These are phyloP conservation scores for Sarcophaga caerulescens DNA, from an alignment of 2,888 invertebrate genomes.

Conservation along the genomic window DNA sequence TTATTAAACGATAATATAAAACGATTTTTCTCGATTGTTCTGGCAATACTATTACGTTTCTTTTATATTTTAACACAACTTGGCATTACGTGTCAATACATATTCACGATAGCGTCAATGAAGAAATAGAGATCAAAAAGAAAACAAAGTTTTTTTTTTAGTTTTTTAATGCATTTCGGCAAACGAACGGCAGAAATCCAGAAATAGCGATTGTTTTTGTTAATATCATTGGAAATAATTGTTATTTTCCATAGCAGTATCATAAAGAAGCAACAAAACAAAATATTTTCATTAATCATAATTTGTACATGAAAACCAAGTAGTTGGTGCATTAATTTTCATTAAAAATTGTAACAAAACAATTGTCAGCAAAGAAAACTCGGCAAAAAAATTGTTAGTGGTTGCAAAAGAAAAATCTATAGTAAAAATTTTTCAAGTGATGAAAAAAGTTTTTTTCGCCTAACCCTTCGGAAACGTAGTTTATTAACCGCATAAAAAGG, in stretches of 20 bases:
- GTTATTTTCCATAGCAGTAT: background rate
- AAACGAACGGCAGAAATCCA: constrained; percentile 27
- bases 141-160: constrained; percentile 40
- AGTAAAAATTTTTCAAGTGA: constrained; percentile 28
- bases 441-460: constrained; percentile 22
- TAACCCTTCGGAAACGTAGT: constrained; percentile 26
- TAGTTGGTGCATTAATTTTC: background rate
- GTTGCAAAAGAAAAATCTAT: constrained; percentile 38
- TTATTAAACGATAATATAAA: too few species aligned
- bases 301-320: background rate
- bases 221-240: background rate
- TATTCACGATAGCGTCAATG: constrained; percentile 33
- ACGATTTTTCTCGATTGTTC: background rate
- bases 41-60: background rate
- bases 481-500: background rate
- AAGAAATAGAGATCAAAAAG: constrained; percentile 44
- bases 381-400: constrained; percentile 17
- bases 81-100: constrained; percentile 10
- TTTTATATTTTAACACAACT: background rate
- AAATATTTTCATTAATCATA: background rate
- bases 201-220: constrained; percentile 9
- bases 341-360: background rate
- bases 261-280: background rate
- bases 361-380: background rate
- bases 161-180: constrained; percentile 23